A percentile compares a stretch with the other conserved stretches of the same genome.
Evolutionary conservation across 2,797 vertebrate species (phyloP).

Genomic region (Hirundo rustica): DNA sequence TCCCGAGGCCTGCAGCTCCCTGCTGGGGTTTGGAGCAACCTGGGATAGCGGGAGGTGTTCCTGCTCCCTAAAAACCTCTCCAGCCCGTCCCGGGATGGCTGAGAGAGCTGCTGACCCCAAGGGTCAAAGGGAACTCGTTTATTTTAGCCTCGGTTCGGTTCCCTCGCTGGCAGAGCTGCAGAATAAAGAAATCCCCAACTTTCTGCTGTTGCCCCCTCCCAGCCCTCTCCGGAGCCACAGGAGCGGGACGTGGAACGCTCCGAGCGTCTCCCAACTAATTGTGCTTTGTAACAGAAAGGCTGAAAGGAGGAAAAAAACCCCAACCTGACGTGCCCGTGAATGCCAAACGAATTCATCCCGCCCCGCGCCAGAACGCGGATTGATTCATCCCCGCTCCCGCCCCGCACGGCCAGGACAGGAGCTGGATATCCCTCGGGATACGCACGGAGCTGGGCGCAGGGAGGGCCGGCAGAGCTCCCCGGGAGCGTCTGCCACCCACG

Average conservation of each 20-base stretch:
- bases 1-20: neutral
- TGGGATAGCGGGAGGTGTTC: neutral
- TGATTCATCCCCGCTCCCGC: constrained; percentile 64
- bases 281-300: neutral
- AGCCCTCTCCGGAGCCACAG: neutral
- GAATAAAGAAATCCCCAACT: neutral
- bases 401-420: neutral
- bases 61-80: neutral
- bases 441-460: neutral
- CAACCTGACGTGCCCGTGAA: constrained; percentile 45
- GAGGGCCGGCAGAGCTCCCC: neutral
- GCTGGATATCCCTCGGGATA: neutral
- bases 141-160: neutral
- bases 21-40: neutral
- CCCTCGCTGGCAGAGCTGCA: neutral
- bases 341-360: constrained; percentile 70
- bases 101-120: neutral
- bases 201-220: no score
- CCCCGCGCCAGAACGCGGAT: constrained; percentile 57
- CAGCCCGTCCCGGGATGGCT: no score
- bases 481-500: neutral
- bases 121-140: neutral
- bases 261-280: constrained; percentile 8
- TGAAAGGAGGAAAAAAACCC: no score
- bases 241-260: neutral